phyloP scores from a whole-genome alignment of 2,888 invertebrate genomes.

The Ormyrus thymus region DNA sequence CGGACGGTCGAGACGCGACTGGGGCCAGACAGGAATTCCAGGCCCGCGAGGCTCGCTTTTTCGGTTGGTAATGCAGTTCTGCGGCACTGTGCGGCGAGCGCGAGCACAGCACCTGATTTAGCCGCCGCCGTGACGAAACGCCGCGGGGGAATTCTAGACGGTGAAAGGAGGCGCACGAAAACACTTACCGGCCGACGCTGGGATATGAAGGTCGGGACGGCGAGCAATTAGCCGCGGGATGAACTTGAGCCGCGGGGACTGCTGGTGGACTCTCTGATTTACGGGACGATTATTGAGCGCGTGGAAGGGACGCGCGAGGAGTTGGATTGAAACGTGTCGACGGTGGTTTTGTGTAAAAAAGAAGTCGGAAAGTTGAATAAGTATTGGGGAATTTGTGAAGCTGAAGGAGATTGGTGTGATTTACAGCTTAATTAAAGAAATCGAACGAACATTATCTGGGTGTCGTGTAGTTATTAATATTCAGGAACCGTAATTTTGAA shows the following conservation, averaged over 20 bases:
- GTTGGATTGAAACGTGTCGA: too few species aligned
- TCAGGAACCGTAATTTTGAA: too few species aligned
- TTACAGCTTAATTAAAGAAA: too few species aligned
- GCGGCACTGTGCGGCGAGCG: neutral
- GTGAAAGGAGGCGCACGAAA: slow-evolving; percentile 42
- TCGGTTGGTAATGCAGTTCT: slow-evolving; percentile 51
- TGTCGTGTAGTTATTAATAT: too few species aligned
- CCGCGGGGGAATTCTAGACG: slow-evolving; percentile 8
- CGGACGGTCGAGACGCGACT: slow-evolving; percentile 25
- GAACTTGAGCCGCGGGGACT: slow-evolving; percentile 6
- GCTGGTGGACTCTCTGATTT: neutral
- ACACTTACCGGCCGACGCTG: slow-evolving; percentile 12
- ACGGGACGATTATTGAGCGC: neutral
- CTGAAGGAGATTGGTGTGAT: too few species aligned
- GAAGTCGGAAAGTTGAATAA: too few species aligned
- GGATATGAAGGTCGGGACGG: neutral
- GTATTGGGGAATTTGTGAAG: too few species aligned
- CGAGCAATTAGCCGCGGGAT: neutral
- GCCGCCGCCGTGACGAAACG: slow-evolving; percentile 22
- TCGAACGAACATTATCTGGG: too few species aligned
- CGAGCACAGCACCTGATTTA: too few species aligned
- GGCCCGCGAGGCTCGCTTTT: neutral
- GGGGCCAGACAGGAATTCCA: slow-evolving; percentile 50
- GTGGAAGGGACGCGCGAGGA: too few species aligned
- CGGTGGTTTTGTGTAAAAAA: too few species aligned